Percentiles rank a stretch among this genome's conserved stretches.
Conservation (phyloP, 2,113 vertebrate species). For the Calyptommatus sinebrachiatus region DNA sequence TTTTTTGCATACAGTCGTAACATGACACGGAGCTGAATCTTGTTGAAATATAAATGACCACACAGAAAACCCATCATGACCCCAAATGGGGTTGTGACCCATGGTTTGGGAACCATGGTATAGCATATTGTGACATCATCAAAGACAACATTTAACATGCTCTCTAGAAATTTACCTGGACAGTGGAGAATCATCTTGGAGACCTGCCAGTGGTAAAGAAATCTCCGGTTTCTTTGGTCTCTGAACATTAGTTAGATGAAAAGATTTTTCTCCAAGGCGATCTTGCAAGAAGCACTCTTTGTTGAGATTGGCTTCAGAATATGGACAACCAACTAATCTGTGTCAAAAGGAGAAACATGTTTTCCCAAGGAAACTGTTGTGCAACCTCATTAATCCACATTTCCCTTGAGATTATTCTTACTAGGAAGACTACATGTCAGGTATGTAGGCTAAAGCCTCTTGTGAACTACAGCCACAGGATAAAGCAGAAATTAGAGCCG, state of each 20-base stretch:
- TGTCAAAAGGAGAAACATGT: not conserved
- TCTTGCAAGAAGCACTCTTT: slow-evolving; percentile 81
- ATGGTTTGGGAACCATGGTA: too few relatives aligned
- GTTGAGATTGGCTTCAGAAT: slow-evolving; percentile 85
- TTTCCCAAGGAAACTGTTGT: not conserved
- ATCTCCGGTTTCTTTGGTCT: slow-evolving; percentile 64
- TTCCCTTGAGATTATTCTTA: not conserved
- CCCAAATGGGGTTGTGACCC: too few relatives aligned
- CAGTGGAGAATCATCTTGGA: slow-evolving; percentile 66
- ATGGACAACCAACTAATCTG: slow-evolving; percentile 86
- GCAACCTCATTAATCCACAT: not conserved
- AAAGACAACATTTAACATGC: too few relatives aligned
- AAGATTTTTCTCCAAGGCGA: slow-evolving; percentile 80
- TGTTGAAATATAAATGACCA: too few relatives aligned
- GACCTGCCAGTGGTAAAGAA: slow-evolving; percentile 39
- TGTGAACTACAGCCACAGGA: not conserved
- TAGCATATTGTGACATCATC: too few relatives aligned
- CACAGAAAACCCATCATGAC: too few relatives aligned
- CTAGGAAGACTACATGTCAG: not conserved
- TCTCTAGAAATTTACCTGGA: slow-evolving; percentile 64
- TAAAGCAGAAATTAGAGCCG: not conserved
- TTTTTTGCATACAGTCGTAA: too few relatives aligned
- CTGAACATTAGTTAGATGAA: slow-evolving; percentile 59
- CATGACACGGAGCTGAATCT: too few relatives aligned
- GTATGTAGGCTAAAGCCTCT: too few relatives aligned